Conservation (phyloP, 2,888 invertebrate genomes). For the Steromphala cineraria region DNA sequence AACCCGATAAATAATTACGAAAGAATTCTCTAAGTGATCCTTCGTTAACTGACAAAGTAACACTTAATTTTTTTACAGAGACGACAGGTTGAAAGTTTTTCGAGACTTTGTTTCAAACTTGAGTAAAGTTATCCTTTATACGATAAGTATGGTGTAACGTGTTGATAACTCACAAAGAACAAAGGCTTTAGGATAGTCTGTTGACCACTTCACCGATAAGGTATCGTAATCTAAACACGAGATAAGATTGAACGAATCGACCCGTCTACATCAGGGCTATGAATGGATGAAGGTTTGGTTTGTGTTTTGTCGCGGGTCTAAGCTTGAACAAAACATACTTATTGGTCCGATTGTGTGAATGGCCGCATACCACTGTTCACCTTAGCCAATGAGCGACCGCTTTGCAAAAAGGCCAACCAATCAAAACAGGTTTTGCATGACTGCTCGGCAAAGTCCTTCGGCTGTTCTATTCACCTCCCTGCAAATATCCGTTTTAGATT, state of each 20-base stretch:
- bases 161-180: too few species aligned
- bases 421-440: background rate
- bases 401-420: background rate
- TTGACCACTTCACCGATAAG: background rate
- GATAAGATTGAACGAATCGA: background rate
- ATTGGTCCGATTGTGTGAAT: constrained; percentile 5
- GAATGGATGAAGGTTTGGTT: background rate
- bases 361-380: background rate
- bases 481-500: background rate
- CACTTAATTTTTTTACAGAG: too few species aligned
- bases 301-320: background rate
- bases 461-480: background rate
- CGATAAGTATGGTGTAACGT: too few species aligned
- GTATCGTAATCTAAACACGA: background rate
- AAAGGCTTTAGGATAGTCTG: background rate
- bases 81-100: too few species aligned
- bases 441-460: background rate
- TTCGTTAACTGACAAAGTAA: too few species aligned
- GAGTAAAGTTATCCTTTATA: too few species aligned
- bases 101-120: too few species aligned
- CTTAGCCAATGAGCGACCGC: background rate
- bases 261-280: background rate
- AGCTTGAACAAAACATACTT: background rate
- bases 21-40: too few species aligned
- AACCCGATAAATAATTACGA: too few species aligned